phyloP scores from a whole-genome alignment of 2,797 vertebrate species.

The Phoeniculus purpureus region DNA sequence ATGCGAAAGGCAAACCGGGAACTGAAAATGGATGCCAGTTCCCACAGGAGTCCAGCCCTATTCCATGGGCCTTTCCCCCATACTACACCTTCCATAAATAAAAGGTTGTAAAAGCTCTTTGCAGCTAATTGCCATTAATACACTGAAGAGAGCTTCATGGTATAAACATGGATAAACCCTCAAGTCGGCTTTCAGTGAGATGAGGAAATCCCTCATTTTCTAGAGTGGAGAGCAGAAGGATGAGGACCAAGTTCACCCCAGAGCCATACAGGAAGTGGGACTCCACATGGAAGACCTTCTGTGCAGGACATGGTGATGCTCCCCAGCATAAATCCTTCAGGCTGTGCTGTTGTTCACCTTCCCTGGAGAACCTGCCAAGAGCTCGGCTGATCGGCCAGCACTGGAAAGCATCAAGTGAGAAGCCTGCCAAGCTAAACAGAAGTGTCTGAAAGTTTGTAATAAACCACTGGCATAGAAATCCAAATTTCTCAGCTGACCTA shows the following conservation, averaged over 20 bases:
- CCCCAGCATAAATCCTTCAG: not conserved
- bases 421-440: conserved; percentile 61
- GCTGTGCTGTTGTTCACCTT: not conserved
- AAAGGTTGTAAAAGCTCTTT: not conserved
- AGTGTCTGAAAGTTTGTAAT: conserved; percentile 32
- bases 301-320: not conserved
- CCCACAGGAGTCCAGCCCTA: not conserved
- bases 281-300: not conserved
- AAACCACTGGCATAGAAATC: conserved; percentile 22
- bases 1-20: not conserved
- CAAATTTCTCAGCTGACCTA: conserved; percentile 30
- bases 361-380: not conserved
- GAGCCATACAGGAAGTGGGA: not conserved
- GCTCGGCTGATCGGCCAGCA: conserved; percentile 7
- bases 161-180: conserved; percentile 11
- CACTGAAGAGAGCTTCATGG: not conserved
- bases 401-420: conserved; percentile 42
- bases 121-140: conserved; percentile 17
- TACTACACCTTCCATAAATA: not conserved
- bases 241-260: not conserved
- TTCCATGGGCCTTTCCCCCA: not conserved
- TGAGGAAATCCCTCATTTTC: not conserved
- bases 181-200: not conserved
- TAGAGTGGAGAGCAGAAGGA: not conserved
- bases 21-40: not conserved